A percentile compares a stretch with the other conserved stretches of the same genome.
Conservation (phyloP, 2,113 vertebrate genomes). For the Ascaphus truei region DNA sequence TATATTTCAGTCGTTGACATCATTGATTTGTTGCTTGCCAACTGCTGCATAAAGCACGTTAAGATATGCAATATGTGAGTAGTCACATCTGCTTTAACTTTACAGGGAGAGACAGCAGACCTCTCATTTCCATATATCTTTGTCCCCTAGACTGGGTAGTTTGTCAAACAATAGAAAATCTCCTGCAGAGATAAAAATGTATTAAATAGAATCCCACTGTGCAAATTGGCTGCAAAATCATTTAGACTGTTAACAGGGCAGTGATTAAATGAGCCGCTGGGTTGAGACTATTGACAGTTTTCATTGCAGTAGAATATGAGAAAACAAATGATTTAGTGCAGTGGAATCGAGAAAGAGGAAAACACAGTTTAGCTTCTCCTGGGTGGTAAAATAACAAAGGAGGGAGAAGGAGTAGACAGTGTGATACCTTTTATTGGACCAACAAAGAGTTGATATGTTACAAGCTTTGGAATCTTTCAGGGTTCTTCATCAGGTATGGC, state of each 20-base stretch:
- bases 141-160: neutral
- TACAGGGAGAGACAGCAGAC: neutral
- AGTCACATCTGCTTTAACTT: neutral
- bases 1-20: neutral
- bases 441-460: no score
- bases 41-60: neutral
- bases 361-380: no score
- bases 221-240: slow-evolving; percentile 27
- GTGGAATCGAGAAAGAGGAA: no score
- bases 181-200: neutral
- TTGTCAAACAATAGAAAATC: slow-evolving; percentile 21
- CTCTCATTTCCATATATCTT: neutral
- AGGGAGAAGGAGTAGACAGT: no score
- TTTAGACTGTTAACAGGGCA: slow-evolving; percentile 1
- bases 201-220: neutral
- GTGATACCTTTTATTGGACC: no score
- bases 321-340: no score
- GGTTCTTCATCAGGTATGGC: no score
- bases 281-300: neutral
- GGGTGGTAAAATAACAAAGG: no score
- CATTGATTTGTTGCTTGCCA: slow-evolving; percentile 19
- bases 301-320: no score
- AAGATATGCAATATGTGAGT: neutral
- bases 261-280: neutral
- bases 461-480: no score